phyloP scores from a whole-genome alignment of 2,113 vertebrate genomes.

The Callionymus lyra region DNA sequence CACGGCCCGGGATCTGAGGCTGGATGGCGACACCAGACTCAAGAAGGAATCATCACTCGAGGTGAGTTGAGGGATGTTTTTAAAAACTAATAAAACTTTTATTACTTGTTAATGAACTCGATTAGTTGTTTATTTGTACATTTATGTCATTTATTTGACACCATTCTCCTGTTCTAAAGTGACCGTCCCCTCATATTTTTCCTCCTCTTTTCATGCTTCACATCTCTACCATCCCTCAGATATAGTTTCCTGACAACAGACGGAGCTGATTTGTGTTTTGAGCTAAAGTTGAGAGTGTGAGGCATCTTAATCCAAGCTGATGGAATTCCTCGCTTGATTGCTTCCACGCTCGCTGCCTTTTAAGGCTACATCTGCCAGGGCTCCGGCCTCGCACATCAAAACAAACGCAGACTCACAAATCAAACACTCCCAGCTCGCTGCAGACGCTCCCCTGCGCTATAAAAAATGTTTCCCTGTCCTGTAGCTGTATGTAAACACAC shows the following conservation, averaged over 20 bases:
- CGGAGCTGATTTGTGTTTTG: conserved; percentile 21
- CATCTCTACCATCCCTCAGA: no score
- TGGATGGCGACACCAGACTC: conserved; percentile 59
- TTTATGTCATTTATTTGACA: no score
- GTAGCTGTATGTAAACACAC: conserved; percentile 49
- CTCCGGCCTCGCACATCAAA: conserved; percentile 39
- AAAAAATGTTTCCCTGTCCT: conserved; percentile 32
- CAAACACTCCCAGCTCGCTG: conserved; percentile 48
- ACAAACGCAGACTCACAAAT: conserved; percentile 63
- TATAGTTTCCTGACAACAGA: no score
- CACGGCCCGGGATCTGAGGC: conserved; percentile 20
- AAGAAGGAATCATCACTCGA: conserved; percentile 75
- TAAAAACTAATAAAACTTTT: no score
- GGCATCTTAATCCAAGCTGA: conserved; percentile 56
- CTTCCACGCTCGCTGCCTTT: conserved; percentile 68
- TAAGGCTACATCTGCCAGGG: conserved; percentile 67
- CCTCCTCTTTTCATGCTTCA: no score
- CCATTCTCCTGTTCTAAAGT: neutral
- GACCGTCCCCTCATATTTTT: no score
- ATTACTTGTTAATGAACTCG: no score
- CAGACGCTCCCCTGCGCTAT: conserved; percentile 34
- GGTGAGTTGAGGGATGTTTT: conserved; percentile 37
- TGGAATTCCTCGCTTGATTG: conserved; percentile 66
- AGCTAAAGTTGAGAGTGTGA: conserved; percentile 21
- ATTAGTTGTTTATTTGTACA: no score